phyloP scores from a whole-genome alignment of 2,888 invertebrate genomes.

The Oligia strigilis region DNA sequence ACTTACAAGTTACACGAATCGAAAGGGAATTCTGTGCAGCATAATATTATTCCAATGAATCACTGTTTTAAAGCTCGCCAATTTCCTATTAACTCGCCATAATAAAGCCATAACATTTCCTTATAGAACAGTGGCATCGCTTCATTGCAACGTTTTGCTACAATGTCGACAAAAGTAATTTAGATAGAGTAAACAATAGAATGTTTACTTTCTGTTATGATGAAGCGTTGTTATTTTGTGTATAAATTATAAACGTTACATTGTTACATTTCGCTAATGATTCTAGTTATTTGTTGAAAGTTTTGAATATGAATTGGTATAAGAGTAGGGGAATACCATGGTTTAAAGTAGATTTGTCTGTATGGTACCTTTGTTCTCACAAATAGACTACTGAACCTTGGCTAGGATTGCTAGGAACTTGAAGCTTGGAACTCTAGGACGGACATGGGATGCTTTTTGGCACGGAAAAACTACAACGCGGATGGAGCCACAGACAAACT shows the following conservation, averaged over 20 bases:
- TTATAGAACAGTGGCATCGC: constrained; percentile 37
- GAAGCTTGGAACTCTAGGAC: too few relatives aligned
- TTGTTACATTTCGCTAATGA: constrained; percentile 5
- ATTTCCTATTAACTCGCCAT: constrained; percentile 36
- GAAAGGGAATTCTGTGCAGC: constrained; percentile 18
- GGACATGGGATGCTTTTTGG: too few relatives aligned
- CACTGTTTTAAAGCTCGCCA: constrained; percentile 24
- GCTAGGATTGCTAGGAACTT: too few relatives aligned
- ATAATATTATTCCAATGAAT: constrained; percentile 24
- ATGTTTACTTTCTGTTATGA: constrained; percentile 52
- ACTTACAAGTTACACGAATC: not conserved
- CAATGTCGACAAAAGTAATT: constrained; percentile 55
- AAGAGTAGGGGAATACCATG: not conserved
- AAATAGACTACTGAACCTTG: too few relatives aligned
- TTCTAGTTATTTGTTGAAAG: not conserved
- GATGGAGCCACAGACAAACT: too few relatives aligned
- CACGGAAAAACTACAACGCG: too few relatives aligned
- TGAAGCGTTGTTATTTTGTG: constrained; percentile 36
- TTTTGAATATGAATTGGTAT: not conserved
- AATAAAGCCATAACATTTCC: constrained; percentile 48
- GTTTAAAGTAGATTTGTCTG: too few relatives aligned
- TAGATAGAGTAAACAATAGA: constrained; percentile 45
- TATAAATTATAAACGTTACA: constrained; percentile 4
- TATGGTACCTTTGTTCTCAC: too few relatives aligned
- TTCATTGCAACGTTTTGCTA: constrained; percentile 28